Base-by-base conservation (phyloP, 2,888 invertebrate genomes). In the Laothoe populi region DNA sequence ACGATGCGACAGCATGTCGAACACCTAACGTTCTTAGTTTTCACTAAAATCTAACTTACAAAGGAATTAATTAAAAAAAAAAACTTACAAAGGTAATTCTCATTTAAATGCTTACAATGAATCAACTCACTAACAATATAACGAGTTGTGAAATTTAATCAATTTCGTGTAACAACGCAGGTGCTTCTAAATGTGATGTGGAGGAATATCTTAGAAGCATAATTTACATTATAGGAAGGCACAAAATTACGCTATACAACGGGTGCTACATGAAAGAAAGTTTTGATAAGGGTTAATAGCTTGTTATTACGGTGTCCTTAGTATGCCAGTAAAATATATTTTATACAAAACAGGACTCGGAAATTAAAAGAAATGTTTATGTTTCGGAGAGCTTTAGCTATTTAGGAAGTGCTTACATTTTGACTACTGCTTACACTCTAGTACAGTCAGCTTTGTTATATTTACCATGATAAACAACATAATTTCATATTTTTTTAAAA, bases 231-330 rank as follows among this genome's bases (percentile, higher is more conserved):
- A 62, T 70, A 65, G 72, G 68, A 71, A 72, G 76, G 71, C 72
- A 74, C 77, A 78, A 80, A 82, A 81, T 82, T 81, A 80, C 77
- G 80, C 70, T 35, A 60, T 48, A 46, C 40, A 31, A 13, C 24
- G 45, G 35, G 11, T 35, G 70, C 59, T 71, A 70, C 73, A 76
- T 79, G 76, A 81, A 80, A 79, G 79, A 82, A 83, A 82, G 70
- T 81, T 83, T 78, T 83, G 84, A 85, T 78, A 74, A 83, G 85
- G 85, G 86, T 77, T 83, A 80, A 83, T 82, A 72, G 79, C 72
- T 68, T 68, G 8, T 10, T 7, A 10, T 4, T 19, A 19, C 44
- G 19, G 16, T 44, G 19, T 44, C 44, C 44, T 19, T 44, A 44
- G 2, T 44, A 19, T 19, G 1, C 7, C 8, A 19, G 13, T 44